phyloP scores from a whole-genome alignment of 2,888 invertebrate species.

The Apotomis turbidana region DNA sequence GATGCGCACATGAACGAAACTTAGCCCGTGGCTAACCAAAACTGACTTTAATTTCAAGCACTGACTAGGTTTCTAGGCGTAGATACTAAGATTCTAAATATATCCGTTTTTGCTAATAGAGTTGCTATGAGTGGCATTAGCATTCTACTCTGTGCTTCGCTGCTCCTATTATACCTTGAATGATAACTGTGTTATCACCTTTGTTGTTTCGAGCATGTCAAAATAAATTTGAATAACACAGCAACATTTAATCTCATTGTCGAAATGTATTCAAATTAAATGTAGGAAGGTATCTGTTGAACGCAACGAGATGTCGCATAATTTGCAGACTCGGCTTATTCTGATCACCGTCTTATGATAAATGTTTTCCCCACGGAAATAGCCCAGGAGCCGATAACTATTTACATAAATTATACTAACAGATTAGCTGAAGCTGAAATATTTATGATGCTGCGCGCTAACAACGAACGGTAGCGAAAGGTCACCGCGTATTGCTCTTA shows the following conservation, averaged over 20 bases:
- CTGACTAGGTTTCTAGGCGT: too few relatives aligned
- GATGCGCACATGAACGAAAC: too few relatives aligned
- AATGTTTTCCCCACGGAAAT: constrained; percentile 67
- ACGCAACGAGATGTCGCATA: constrained; percentile 54
- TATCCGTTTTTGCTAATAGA: too few relatives aligned
- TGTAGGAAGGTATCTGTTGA: constrained; percentile 48
- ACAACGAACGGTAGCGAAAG: constrained; percentile 40
- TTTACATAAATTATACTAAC: constrained; percentile 76
- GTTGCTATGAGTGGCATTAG: too few relatives aligned
- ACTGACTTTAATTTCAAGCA: too few relatives aligned
- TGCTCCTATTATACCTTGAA: background rate
- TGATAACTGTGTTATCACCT: background rate
- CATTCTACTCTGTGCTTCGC: too few relatives aligned
- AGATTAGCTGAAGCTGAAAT: constrained; percentile 59
- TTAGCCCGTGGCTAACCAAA: too few relatives aligned
- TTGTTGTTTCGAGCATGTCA: background rate
- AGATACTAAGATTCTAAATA: too few relatives aligned
- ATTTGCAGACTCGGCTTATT: constrained; percentile 66
- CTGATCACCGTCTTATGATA: constrained; percentile 71
- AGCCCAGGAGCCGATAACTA: constrained; percentile 61
- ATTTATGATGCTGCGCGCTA: constrained; percentile 39
- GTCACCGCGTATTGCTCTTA: constrained; percentile 26
- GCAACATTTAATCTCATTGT: constrained; percentile 50
- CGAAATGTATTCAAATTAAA: constrained; percentile 63
- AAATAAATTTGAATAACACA: constrained; percentile 26